A percentile compares a stretch with the other conserved stretches of the same genome.
Evolutionary conservation across 2,888 invertebrate genomes (phyloP).

Genomic region (Rosalia funebris): DNA sequence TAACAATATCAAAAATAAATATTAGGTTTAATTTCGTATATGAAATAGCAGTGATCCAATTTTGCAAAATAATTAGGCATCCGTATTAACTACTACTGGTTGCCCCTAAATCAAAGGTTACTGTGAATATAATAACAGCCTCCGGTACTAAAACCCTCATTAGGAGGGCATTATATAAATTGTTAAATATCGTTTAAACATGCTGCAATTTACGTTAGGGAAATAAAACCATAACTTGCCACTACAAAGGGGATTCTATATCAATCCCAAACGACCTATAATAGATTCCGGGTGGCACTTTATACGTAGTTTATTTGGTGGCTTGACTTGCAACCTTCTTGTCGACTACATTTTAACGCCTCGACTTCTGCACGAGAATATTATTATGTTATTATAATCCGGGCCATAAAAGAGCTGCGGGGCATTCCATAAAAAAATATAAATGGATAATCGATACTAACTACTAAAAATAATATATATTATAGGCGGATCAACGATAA

Average conservation of each 20-base stretch:
- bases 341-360: not conserved
- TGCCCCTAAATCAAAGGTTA: too few relatives aligned
- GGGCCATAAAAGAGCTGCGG: not conserved
- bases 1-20: too few relatives aligned
- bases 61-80: too few relatives aligned
- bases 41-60: too few relatives aligned
- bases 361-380: slow-evolving; percentile 1
- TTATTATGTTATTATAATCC: slow-evolving; percentile 7
- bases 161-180: slow-evolving; percentile 4
- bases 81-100: too few relatives aligned
- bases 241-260: slow-evolving; percentile 8
- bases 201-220: slow-evolving; percentile 3
- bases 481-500: slow-evolving; percentile 12
- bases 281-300: not conserved
- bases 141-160: not conserved
- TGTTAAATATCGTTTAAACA: slow-evolving; percentile 13
- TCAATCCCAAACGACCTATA: slow-evolving; percentile 1
- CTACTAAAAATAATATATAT: slow-evolving; percentile 12
- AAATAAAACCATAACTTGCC: slow-evolving; percentile 18
- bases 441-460: slow-evolving; percentile 7
- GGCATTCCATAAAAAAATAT: slow-evolving; percentile 10
- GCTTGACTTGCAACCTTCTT: slow-evolving; percentile 14
- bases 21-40: too few relatives aligned
- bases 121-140: not conserved
- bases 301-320: slow-evolving; percentile 12